These are phyloP conservation scores for Ganaspis sp. DNA, from an alignment of 1,140 invertebrate species.

Conservation along the genomic window DNA sequence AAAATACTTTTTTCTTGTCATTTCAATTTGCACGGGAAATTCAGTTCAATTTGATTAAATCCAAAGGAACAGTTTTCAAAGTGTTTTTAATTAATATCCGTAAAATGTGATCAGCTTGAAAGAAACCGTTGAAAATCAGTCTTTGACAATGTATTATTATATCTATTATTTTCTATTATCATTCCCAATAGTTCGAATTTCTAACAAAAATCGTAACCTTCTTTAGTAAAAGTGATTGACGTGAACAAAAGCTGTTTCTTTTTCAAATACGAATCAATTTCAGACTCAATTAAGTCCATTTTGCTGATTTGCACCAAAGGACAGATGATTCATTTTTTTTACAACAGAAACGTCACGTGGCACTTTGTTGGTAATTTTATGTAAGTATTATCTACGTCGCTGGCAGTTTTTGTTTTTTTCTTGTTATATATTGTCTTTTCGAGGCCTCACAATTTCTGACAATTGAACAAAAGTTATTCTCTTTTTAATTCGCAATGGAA, in stretches of 20 bases:
- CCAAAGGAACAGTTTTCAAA: too few species aligned
- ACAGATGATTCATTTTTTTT: conserved; percentile 20
- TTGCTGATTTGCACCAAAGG: background rate
- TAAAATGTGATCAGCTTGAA: too few species aligned
- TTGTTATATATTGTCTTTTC: background rate
- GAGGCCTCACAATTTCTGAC: background rate
- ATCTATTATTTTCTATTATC: too few species aligned
- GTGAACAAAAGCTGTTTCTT: too few species aligned
- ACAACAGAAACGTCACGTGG: conserved; percentile 16
- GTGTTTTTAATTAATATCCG: too few species aligned
- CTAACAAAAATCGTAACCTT: too few species aligned
- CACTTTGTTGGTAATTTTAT: conserved; percentile 18
- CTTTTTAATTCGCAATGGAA: background rate
- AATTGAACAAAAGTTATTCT: background rate
- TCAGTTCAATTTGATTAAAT: too few species aligned
- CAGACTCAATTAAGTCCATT: background rate
- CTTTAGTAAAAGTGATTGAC: too few species aligned
- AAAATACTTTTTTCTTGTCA: conserved; percentile 39
- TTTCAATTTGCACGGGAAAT: background rate
- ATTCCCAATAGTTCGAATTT: too few species aligned
- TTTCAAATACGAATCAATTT: too few species aligned
- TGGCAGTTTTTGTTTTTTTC: conserved; percentile 28
- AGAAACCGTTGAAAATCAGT: too few species aligned
- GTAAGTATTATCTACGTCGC: conserved; percentile 28
- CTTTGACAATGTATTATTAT: too few species aligned